phyloP scores from a whole-genome alignment of 2,797 vertebrate species.

The Sebastolobus alascanus region DNA sequence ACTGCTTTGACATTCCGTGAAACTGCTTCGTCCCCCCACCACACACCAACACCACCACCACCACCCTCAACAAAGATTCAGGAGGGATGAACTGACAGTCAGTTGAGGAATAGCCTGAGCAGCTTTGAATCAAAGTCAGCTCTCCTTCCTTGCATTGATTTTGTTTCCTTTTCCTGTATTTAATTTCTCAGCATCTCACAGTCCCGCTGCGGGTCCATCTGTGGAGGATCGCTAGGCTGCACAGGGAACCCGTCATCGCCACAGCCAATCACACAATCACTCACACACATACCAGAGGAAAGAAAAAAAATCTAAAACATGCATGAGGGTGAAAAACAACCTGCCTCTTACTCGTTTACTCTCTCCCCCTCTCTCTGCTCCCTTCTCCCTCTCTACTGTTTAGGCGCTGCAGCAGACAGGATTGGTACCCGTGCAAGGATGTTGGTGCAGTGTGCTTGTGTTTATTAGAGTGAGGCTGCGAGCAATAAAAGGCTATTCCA shows the following conservation, averaged over 20 bases:
- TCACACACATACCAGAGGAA: constrained; percentile 36
- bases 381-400: constrained; percentile 66
- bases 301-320: constrained; percentile 67
- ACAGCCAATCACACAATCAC: constrained; percentile 58
- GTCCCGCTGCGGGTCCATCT: constrained; percentile 75
- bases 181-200: constrained; percentile 74
- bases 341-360: constrained; percentile 47
- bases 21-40: constrained; percentile 42
- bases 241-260: constrained; percentile 55
- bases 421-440: constrained; percentile 66
- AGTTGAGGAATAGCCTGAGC: constrained; percentile 63
- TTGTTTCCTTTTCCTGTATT: constrained; percentile 78
- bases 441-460: constrained; percentile 76
- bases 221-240: constrained; percentile 61
- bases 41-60: background rate
- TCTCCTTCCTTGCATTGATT: constrained; percentile 78
- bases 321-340: constrained; percentile 57
- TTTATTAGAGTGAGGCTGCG: constrained; percentile 41
- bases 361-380: constrained; percentile 27
- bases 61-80: constrained; percentile 55
- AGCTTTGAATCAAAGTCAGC: constrained; percentile 77
- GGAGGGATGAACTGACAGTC: constrained; percentile 65
- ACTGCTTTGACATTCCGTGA: constrained; percentile 41
- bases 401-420: constrained; percentile 73
- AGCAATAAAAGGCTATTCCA: constrained; percentile 30